Percentiles rank a stretch among this genome's conserved stretches.
Conservation (phyloP, 2,888 invertebrate species). For the Andrena chrysosceles region DNA sequence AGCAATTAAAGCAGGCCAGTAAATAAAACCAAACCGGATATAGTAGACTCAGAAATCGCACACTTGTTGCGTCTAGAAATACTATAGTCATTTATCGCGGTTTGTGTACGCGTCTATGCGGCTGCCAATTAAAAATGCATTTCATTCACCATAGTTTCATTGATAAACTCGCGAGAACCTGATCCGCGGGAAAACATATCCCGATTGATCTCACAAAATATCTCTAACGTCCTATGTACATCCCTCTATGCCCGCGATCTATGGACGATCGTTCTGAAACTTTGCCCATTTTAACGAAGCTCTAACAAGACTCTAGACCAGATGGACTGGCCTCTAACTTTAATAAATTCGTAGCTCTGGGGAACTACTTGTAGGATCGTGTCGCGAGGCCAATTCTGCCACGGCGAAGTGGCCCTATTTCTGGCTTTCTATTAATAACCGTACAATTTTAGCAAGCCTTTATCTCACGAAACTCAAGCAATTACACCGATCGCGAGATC, state of each 20-base stretch:
- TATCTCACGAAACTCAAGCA: constrained; percentile 17
- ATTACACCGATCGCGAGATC: constrained; percentile 39
- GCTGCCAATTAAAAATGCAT: constrained; percentile 70
- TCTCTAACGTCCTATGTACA: not conserved
- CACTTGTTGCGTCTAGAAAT: constrained; percentile 74
- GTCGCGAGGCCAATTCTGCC: constrained; percentile 14
- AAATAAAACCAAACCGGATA: constrained; percentile 62
- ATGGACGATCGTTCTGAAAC: not conserved
- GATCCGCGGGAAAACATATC: not conserved
- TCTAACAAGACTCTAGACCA: not conserved
- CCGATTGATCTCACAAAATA: not conserved
- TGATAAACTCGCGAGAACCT: constrained; percentile 26
- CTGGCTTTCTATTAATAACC: constrained; percentile 23
- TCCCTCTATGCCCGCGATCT: not conserved
- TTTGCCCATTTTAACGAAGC: not conserved
- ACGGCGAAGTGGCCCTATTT: not conserved
- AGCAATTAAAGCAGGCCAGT: constrained; percentile 53
- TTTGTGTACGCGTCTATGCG: constrained; percentile 54
- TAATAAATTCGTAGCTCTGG: not conserved
- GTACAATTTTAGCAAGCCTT: not conserved
- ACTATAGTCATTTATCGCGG: constrained; percentile 70
- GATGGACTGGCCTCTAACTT: no score
- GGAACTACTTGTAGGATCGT: not conserved
- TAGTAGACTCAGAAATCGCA: constrained; percentile 74
- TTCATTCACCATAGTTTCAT: constrained; percentile 62